Evolutionary conservation across 2,888 invertebrate genomes (phyloP).

Genomic region (Cerceris rybyensis): DNA sequence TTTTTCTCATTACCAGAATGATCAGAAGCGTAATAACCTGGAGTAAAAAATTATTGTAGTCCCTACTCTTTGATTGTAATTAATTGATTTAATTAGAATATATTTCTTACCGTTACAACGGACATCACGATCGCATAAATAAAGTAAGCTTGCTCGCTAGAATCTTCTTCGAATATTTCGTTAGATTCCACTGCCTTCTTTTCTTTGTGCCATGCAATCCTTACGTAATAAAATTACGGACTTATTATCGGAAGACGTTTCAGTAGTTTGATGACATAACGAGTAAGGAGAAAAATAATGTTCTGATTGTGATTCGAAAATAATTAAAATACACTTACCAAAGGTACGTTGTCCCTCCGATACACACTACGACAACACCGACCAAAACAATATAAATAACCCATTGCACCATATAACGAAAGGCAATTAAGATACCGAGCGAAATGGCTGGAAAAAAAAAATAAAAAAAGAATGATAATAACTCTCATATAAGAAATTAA

Average conservation of each 20-base stretch:
- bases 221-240: constrained; percentile 55
- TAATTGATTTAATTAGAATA: background rate
- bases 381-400: constrained; percentile 86
- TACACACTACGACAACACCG: constrained; percentile 82
- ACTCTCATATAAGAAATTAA: background rate
- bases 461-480: constrained; percentile 8
- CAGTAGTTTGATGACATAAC: background rate
- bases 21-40: constrained; percentile 83
- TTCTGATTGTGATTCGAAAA: background rate
- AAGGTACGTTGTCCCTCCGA: constrained; percentile 84
- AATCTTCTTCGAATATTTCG: constrained; percentile 70
- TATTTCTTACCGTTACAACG: constrained; percentile 82
- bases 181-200: constrained; percentile 70
- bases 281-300: background rate
- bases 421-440: constrained; percentile 83
- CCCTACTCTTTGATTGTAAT: background rate
- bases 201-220: constrained; percentile 81
- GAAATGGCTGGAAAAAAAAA: constrained; percentile 82
- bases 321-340: constrained; percentile 82
- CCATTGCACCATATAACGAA: constrained; percentile 84
- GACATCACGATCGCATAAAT: constrained; percentile 85
- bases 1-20: constrained; percentile 85
- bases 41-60: background rate
- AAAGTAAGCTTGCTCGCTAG: constrained; percentile 81
- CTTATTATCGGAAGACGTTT: background rate